A percentile compares a stretch with the other conserved stretches of the same genome.
These are phyloP conservation scores for Scotopteryx bipunctaria DNA, from an alignment of 2,888 invertebrate genomes.

Conservation along the genomic window DNA sequence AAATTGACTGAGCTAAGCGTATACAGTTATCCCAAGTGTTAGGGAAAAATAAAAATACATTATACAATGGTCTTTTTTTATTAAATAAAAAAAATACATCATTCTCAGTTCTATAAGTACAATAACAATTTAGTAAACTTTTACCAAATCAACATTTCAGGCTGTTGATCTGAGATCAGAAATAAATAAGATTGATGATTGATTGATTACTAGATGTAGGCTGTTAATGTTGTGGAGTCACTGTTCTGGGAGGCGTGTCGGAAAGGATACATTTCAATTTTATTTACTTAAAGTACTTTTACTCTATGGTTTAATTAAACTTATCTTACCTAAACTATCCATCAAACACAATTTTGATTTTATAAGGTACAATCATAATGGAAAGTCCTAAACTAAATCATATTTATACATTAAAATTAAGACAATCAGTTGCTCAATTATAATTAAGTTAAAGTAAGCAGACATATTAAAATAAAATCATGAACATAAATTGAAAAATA, in stretches of 20 bases:
- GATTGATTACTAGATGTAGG: slow-evolving; percentile 9
- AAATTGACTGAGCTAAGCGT: neutral
- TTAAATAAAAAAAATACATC: slow-evolving; percentile 81
- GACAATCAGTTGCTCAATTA: slow-evolving; percentile 53
- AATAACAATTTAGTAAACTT: slow-evolving; percentile 79
- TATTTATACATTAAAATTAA: slow-evolving; percentile 62
- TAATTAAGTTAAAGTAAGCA: slow-evolving; percentile 55
- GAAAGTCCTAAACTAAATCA: slow-evolving; percentile 64
- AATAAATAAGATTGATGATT: slow-evolving; percentile 63
- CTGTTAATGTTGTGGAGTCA: slow-evolving; percentile 24
- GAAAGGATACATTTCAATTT: slow-evolving; percentile 44
- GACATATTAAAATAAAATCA: slow-evolving; percentile 50
- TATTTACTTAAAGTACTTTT: slow-evolving; percentile 66
- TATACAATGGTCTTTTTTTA: slow-evolving; percentile 76
- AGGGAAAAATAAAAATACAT: slow-evolving; percentile 23
- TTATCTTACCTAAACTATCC: slow-evolving; percentile 62
- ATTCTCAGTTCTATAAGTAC: slow-evolving; percentile 81
- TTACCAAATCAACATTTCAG: slow-evolving; percentile 77
- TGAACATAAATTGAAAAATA: slow-evolving; percentile 49
- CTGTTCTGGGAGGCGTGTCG: slow-evolving; percentile 32
- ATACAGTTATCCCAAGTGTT: neutral
- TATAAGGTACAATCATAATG: slow-evolving; percentile 70
- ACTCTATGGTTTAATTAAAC: slow-evolving; percentile 49
- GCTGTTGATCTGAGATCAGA: slow-evolving; percentile 77
- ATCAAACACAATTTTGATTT: slow-evolving; percentile 65